Base-by-base conservation (phyloP, 2,797 vertebrate genomes). In the Peromyscus melanophrys region DNA sequence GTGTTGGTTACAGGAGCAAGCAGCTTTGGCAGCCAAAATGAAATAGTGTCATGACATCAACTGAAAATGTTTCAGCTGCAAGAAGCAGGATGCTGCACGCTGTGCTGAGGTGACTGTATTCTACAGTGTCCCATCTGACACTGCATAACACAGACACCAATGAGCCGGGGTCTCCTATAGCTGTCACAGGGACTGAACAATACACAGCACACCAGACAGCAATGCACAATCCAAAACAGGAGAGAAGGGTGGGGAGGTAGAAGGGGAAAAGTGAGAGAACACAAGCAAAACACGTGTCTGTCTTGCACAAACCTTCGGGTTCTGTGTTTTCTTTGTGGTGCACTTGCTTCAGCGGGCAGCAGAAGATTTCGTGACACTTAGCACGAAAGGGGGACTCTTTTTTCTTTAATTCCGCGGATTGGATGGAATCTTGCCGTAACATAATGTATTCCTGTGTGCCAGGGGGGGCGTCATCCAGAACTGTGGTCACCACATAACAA, bases 311-410 rank as follows among this genome's bases (percentile, higher is more conserved):
- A 99, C 99, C 99, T 99, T 99, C 99, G 23, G 99, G 99, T 98
- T 99, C 99, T 99, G 99, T 96, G 99, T 98, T 99, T 98, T 99
- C 99, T 99, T 99, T 99, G 99, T 99, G 99, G 99, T 99, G 98
- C 98, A 98, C 99, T 99, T 99, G 99, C 99, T 99, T 99, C 99
- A 99, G 99, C 94, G 99, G 99, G 99, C 99, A 99, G 99, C 99
- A 99, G 99, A 99, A 99, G 99, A 99, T 99, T 99, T 99, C 99
- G 98, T 99, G 99, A 99, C 99, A 99, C 99, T 99, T 99, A 99
- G 99, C 99, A 99, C 99, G 99, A 99, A 99, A 99, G 98, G 99
- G 99, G 99, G 99, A 99, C 99, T 99, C 99, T 99, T 99, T 99
- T 99, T 99, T 99, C 99, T 99, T 99, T 99, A 99, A 99, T 99